Conservation (phyloP, 2,113 vertebrate genomes). For the Cyphotilapia sp. region DNA sequence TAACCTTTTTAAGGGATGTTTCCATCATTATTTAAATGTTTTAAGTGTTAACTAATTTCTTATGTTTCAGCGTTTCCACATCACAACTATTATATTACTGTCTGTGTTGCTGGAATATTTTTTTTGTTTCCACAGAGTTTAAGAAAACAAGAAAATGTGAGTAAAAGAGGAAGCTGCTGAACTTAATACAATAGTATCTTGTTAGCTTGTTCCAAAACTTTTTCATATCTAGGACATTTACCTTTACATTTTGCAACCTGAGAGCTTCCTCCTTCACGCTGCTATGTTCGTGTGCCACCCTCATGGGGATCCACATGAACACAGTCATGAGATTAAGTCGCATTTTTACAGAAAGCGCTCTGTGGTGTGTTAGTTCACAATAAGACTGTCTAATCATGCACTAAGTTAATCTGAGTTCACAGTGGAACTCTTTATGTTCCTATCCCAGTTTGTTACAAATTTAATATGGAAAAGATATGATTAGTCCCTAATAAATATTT, state of each 20-base stretch:
- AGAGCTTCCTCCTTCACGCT: background rate
- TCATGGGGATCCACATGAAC: background rate
- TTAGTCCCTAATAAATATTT: background rate
- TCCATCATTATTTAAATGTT: background rate
- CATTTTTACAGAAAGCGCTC: slow-evolving; percentile 23
- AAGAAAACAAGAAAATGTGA: background rate
- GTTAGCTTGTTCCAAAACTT: background rate
- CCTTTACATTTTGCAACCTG: background rate
- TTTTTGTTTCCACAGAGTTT: background rate
- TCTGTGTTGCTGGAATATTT: background rate
- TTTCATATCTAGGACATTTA: background rate
- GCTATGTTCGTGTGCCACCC: background rate
- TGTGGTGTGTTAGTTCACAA: background rate
- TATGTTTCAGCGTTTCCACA: background rate
- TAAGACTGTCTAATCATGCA: background rate
- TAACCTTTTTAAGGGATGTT: background rate
- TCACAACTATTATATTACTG: background rate
- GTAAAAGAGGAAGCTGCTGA: slow-evolving; percentile 8
- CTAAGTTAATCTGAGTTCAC: background rate
- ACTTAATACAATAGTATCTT: background rate
- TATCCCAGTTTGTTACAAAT: background rate
- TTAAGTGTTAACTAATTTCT: background rate
- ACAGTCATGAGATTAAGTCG: slow-evolving; percentile 35
- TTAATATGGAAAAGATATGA: background rate
- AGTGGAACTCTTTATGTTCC: background rate